Conservation (phyloP, 2,113 vertebrate species). For the Sylvilagus bachmani region DNA sequence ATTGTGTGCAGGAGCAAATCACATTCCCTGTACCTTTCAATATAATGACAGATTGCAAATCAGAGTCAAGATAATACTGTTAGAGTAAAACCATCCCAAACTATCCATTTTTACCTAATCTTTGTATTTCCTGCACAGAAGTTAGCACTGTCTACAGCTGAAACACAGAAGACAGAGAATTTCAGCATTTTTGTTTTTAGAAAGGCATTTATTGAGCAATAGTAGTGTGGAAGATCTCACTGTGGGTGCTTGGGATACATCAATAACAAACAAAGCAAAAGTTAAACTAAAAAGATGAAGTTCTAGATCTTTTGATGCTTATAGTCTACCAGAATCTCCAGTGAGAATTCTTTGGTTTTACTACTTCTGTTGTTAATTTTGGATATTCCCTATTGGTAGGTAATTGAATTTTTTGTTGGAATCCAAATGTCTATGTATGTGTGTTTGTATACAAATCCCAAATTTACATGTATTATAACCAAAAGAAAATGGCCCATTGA, state of each 20-base stretch:
- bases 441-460: neutral
- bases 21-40: neutral
- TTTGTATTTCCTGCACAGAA: neutral
- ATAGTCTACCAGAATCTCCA: neutral
- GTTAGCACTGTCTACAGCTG: neutral
- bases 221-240: neutral
- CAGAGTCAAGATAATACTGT: conserved; percentile 8
- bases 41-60: conserved; percentile 58
- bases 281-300: neutral
- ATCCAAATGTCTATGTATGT: conserved; percentile 13
- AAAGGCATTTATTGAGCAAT: neutral
- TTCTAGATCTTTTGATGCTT: neutral
- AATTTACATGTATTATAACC: neutral
- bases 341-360: conserved; percentile 51
- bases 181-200: neutral
- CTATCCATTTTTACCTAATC: conserved; percentile 8
- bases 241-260: neutral
- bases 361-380: conserved; percentile 9
- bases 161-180: neutral
- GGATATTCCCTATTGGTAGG: neutral
- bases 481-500: neutral
- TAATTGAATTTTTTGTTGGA: conserved; percentile 62
- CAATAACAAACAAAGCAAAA: neutral
- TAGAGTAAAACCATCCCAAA: neutral
- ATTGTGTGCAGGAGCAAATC: neutral